phyloP scores from a whole-genome alignment of 2,797 vertebrate genomes.

The Pseudochirops corinnae region DNA sequence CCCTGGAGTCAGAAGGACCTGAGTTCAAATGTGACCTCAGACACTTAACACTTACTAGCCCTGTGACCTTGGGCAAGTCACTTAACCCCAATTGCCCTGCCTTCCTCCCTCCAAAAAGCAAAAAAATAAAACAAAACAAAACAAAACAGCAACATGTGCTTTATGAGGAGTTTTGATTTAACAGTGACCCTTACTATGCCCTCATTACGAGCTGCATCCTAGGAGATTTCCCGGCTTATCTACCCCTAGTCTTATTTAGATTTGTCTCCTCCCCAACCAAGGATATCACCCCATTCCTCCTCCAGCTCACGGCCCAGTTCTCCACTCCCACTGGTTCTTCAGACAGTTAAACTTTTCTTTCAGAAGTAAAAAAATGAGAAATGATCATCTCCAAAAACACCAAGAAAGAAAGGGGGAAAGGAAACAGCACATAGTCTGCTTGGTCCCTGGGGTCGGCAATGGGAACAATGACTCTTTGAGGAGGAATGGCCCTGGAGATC shows the following conservation, averaged over 20 bases:
- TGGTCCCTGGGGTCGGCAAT: not conserved
- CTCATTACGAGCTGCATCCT: not conserved
- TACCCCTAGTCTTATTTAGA: not conserved
- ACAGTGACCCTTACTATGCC: not conserved
- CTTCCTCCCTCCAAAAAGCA: no score
- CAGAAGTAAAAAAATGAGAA: conserved; percentile 5
- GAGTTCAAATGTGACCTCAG: no score
- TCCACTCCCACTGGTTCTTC: not conserved
- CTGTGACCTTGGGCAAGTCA: no score
- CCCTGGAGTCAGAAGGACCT: no score
- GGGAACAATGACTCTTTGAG: not conserved
- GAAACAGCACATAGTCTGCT: not conserved
- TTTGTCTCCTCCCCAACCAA: not conserved
- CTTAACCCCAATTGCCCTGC: no score
- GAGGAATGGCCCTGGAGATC: not conserved
- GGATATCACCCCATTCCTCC: not conserved
- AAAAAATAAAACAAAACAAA: no score
- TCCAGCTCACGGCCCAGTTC: not conserved
- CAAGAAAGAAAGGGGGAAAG: not conserved
- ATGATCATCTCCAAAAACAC: conserved; percentile 17
- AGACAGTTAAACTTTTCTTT: conserved; percentile 14
- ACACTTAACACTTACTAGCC: no score
- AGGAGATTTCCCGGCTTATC: not conserved
- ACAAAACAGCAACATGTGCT: not conserved
- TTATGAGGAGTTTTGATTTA: not conserved